Conservation (phyloP, 1,140 invertebrate genomes). For the Cydia amplana region DNA sequence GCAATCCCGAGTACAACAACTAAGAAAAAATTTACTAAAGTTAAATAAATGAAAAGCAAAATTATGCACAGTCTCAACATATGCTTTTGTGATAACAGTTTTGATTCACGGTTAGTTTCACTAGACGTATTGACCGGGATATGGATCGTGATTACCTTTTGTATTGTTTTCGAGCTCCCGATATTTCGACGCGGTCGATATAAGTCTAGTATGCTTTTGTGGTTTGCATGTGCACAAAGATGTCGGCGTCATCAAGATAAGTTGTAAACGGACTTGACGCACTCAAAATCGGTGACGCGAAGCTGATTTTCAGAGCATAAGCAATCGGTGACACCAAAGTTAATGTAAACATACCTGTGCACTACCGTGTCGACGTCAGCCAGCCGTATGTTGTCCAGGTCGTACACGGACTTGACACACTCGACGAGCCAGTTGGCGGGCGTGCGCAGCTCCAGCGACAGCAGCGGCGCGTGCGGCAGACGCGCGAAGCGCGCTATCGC, state of each 20-base stretch:
- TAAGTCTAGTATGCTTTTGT: too few species aligned
- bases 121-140: too few species aligned
- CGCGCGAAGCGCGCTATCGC: conserved; percentile 92
- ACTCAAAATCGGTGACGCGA: background rate
- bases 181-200: too few species aligned
- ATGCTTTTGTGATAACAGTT: too few species aligned
- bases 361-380: conserved; percentile 89
- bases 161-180: too few species aligned
- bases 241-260: background rate
- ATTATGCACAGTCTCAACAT: too few species aligned
- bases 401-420: conserved; percentile 95
- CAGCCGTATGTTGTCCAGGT: conserved; percentile 98
- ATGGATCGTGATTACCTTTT: too few species aligned
- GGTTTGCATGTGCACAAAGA: conserved; percentile 5
- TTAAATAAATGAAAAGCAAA: too few species aligned
- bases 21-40: too few species aligned
- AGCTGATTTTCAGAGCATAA: background rate
- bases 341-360: conserved; percentile 80
- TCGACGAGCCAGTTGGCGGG: conserved; percentile 99
- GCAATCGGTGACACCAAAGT: background rate
- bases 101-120: too few species aligned
- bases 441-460: conserved; percentile 97
- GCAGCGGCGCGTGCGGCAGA: conserved; percentile 93
- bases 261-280: background rate
- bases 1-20: too few species aligned